These are phyloP conservation scores for Spinibarbus caldwelli DNA, from an alignment of 2,797 vertebrate genomes.

Conservation along the genomic window DNA sequence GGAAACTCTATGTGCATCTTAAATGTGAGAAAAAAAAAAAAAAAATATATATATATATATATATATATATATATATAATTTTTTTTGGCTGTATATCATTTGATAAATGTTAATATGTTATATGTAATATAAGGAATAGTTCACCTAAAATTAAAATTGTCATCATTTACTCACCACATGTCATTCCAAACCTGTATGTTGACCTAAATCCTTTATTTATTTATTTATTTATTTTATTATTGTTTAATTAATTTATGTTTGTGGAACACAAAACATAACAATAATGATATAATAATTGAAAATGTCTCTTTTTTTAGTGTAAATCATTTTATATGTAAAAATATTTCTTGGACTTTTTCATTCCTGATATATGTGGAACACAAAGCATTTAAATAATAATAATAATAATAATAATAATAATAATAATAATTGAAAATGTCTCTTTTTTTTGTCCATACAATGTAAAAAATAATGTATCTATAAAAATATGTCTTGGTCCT, in stretches of 20 bases:
- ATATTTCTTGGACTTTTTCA: too few relatives aligned
- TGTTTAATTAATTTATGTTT: background rate
- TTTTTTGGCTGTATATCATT: background rate
- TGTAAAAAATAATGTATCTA: background rate
- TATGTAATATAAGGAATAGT: too few relatives aligned
- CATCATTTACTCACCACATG: background rate
- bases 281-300: background rate
- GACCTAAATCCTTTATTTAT: background rate
- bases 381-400: background rate
- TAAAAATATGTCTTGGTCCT: background rate
- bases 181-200: background rate
- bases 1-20: constrained; percentile 2
- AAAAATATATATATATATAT: too few relatives aligned
- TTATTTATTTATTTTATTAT: background rate
- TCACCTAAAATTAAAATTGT: background rate
- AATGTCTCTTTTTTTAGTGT: background rate
- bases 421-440: background rate
- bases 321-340: background rate
- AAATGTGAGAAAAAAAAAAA: background rate
- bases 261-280: background rate
- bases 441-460: background rate
- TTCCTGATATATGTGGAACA: background rate
- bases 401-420: background rate
- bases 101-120: background rate
- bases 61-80: too few relatives aligned